Conservation (phyloP, 2,888 invertebrate genomes). For the Nasonovia ribisnigri region DNA sequence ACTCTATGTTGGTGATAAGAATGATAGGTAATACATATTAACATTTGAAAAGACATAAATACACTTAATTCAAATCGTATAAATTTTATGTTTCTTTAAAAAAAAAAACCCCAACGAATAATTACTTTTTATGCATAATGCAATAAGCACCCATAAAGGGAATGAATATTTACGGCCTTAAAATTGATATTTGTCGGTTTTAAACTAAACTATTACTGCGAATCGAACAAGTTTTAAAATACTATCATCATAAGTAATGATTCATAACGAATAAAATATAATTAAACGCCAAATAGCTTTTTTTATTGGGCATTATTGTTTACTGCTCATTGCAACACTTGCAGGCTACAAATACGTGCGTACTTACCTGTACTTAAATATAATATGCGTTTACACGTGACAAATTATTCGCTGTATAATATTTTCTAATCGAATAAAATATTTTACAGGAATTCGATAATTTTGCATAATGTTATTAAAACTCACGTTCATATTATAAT, state of each 20-base stretch:
- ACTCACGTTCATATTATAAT: neutral
- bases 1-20: neutral
- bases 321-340: neutral
- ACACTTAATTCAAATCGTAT: neutral
- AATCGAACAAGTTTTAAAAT: neutral
- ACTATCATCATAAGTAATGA: neutral
- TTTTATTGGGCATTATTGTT: neutral
- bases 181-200: neutral
- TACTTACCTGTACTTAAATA: neutral
- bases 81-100: neutral
- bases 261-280: neutral
- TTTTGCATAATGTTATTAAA: neutral
- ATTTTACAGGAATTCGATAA: neutral
- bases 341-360: neutral
- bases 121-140: neutral
- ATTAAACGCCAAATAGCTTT: neutral
- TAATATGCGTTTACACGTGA: neutral
- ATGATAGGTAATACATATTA: neutral
- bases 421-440: neutral
- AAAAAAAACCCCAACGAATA: neutral
- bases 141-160: neutral
- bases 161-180: neutral
- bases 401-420: neutral
- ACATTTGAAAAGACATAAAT: neutral
- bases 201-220: neutral